A percentile compares a stretch with the other conserved stretches of the same genome.
Conservation (phyloP, 2,888 invertebrate species). For the Acanthosepion lycidas region DNA sequence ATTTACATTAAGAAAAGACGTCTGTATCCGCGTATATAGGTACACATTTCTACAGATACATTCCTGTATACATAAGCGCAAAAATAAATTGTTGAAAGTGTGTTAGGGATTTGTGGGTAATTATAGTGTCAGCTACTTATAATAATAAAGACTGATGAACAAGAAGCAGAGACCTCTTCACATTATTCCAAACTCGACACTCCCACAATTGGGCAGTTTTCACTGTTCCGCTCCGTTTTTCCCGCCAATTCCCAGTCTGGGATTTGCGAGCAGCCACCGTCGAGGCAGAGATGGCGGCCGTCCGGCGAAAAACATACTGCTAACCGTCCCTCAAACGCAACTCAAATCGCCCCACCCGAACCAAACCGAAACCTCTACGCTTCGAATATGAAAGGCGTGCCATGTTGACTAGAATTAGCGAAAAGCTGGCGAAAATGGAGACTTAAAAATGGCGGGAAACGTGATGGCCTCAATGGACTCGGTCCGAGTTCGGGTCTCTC, state of each 20-base stretch:
- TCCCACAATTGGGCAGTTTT: not conserved
- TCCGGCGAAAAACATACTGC: conserved; percentile 33
- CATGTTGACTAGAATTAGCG: conserved; percentile 33
- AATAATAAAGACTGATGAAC: conserved; percentile 33
- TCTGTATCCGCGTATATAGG: not conserved
- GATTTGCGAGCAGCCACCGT: not conserved
- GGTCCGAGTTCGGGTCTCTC: conserved; percentile 33
- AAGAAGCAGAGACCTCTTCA: not conserved
- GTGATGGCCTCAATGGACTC: conserved; percentile 21
- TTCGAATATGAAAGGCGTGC: conserved; percentile 13
- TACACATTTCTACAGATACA: not conserved
- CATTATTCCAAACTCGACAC: not conserved
- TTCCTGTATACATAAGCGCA: not conserved
- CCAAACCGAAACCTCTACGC: conserved; percentile 7
- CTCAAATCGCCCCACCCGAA: not conserved
- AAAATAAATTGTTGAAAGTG: conserved; percentile 14
- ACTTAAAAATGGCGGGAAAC: conserved; percentile 20
- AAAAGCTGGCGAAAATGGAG: conserved; percentile 33
- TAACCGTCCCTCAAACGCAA: conserved; percentile 21
- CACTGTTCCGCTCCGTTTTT: conserved; percentile 8
- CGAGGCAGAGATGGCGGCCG: conserved; percentile 11
- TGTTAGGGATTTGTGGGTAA: conserved; percentile 2
- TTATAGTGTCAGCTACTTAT: conserved; percentile 13
- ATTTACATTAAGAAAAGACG: not conserved
- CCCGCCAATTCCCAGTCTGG: conserved; percentile 33